These are phyloP conservation scores for Hippocampus comes DNA, from an alignment of 2,113 vertebrate genomes.

Conservation along the genomic window DNA sequence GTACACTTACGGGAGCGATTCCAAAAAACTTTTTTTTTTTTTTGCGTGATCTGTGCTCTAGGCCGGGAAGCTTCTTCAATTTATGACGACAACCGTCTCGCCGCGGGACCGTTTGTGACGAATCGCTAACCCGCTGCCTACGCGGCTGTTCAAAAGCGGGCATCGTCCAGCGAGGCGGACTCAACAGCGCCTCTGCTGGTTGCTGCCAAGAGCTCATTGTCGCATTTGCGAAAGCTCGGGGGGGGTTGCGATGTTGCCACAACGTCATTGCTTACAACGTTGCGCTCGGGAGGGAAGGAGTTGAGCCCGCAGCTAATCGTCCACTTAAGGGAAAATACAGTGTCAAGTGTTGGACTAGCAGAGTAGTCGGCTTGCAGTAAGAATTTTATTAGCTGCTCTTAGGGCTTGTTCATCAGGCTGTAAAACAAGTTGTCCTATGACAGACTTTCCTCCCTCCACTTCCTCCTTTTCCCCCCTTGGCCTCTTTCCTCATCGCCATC, in stretches of 20 bases:
- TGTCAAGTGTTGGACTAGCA: conserved; percentile 39
- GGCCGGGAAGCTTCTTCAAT: conserved; percentile 4
- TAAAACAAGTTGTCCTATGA: conserved; percentile 51
- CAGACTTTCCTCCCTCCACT: conserved; percentile 9
- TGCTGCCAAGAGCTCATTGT: neutral
- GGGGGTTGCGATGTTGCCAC: neutral
- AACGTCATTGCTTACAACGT: neutral
- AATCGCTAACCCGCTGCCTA: neutral
- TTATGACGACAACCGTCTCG: conserved; percentile 2
- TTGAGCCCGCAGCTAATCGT: conserved; percentile 25
- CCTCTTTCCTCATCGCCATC: neutral
- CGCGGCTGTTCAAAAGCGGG: conserved; percentile 1
- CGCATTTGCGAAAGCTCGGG: neutral
- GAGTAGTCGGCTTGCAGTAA: conserved; percentile 40
- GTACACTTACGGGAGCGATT: neutral
- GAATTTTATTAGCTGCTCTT: conserved; percentile 49
- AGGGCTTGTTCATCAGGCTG: conserved; percentile 50
- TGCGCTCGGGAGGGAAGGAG: neutral
- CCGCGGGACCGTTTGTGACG: neutral
- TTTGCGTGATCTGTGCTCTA: neutral
- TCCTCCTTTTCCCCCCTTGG: no score
- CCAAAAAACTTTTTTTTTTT: neutral
- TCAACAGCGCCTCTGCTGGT: neutral
- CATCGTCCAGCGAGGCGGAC: no score
- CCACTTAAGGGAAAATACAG: conserved; percentile 45